Conservation (phyloP, 2,113 vertebrate genomes). For the Amphiprion percula region DNA sequence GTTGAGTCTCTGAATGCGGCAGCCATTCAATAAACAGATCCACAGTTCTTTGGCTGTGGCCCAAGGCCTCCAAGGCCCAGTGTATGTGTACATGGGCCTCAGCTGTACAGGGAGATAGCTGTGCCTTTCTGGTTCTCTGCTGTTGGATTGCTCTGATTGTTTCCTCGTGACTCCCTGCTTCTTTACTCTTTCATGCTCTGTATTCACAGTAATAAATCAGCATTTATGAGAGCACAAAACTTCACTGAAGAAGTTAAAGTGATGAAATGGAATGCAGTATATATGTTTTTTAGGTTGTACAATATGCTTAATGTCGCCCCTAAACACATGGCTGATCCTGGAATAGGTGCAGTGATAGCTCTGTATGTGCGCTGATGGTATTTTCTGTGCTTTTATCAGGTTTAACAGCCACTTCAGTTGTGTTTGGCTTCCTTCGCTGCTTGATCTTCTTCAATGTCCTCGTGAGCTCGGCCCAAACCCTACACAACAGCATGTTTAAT, state of each 20-base stretch:
- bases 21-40: conserved; percentile 75
- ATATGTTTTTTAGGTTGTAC: conserved; percentile 8
- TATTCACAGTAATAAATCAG: conserved; percentile 55
- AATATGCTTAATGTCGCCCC: conserved; percentile 12
- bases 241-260: conserved; percentile 21
- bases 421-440: conserved; percentile 89
- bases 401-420: conserved; percentile 87
- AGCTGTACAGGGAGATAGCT: conserved; percentile 77
- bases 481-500: conserved; percentile 95
- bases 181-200: conserved; percentile 61
- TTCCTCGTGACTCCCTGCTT: conserved; percentile 66
- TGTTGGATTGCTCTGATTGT: conserved; percentile 72
- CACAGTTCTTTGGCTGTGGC: conserved; percentile 78
- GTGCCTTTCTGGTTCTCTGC: conserved; percentile 67
- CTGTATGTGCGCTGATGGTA: conserved; percentile 14
- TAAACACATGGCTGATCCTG: conserved; percentile 46
- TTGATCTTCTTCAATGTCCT: conserved; percentile 91
- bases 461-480: conserved; percentile 88
- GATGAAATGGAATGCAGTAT: conserved; percentile 10
- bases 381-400: conserved; percentile 81
- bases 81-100: conserved; percentile 74
- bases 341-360: conserved; percentile 8
- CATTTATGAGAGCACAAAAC: conserved; percentile 31
- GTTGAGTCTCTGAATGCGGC: conserved; percentile 62
- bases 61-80: conserved; percentile 83